Evolutionary conservation across 30 jellyfish, hydroid and myxozoan genomes (phyloP).

Genomic region (Catostylus mosaicus): DNA sequence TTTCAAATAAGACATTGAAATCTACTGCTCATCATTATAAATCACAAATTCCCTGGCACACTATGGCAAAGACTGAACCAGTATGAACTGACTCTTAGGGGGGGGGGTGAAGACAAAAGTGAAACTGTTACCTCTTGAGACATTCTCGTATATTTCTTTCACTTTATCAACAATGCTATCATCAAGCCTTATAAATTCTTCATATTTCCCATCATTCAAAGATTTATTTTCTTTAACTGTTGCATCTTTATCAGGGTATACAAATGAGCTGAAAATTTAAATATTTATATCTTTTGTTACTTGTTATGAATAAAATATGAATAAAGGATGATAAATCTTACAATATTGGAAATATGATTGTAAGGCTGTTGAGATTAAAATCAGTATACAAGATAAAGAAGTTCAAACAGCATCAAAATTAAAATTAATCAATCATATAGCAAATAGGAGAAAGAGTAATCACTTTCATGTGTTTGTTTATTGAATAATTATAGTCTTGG

Average conservation of each 20-base stretch:
- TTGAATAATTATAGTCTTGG: background rate
- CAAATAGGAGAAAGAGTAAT: too few species aligned
- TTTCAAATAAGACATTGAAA: too few species aligned
- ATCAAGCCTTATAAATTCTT: conserved; percentile 73
- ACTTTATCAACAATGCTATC: conserved; percentile 50
- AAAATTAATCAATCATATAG: too few species aligned
- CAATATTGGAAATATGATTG: too few species aligned
- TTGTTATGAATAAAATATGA: background rate
- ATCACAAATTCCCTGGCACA: too few species aligned
- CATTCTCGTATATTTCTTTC: conserved; percentile 35
- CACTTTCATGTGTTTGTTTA: background rate
- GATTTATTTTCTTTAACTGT: conserved; percentile 8
- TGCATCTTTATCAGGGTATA: conserved; percentile 64
- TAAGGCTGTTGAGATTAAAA: too few species aligned
- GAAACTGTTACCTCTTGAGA: conserved; percentile 21
- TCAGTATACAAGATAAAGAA: too few species aligned
- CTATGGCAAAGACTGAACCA: background rate
- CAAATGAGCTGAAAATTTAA: conserved; percentile 42
- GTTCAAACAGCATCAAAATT: too few species aligned
- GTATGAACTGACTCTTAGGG: background rate
- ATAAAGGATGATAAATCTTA: background rate
- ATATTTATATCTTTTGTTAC: too few species aligned
- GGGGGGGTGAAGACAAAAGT: background rate
- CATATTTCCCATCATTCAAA: conserved; percentile 86
- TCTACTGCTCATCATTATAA: too few species aligned